Percentiles rank a stretch among this genome's conserved stretches.
phyloP scores from a whole-genome alignment of 2,888 invertebrate genomes.

The Cheilosia pagana region DNA sequence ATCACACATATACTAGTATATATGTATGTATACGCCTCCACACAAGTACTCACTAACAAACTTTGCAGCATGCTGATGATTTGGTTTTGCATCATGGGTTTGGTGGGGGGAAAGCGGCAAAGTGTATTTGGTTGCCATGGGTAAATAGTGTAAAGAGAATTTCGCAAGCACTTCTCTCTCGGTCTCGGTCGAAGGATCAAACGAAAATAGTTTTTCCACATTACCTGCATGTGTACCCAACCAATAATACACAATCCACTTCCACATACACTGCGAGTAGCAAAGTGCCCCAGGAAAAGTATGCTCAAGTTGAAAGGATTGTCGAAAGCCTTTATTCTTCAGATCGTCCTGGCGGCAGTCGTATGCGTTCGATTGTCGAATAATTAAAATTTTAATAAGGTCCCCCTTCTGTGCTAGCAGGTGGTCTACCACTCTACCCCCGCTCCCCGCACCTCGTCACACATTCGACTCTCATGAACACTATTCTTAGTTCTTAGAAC shows the following conservation, averaged over 20 bases:
- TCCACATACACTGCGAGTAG: constrained; percentile 34
- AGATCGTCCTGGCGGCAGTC: constrained; percentile 34
- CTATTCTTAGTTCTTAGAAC: constrained; percentile 20
- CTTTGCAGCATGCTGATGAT: constrained; percentile 50
- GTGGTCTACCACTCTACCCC: constrained; percentile 31
- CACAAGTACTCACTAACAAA: constrained; percentile 9
- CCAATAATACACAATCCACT: constrained; percentile 45
- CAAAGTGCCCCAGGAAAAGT: constrained; percentile 46
- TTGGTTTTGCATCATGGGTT: constrained; percentile 39
- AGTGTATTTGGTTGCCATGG: constrained; percentile 65
- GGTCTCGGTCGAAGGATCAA: constrained; percentile 61
- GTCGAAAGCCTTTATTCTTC: constrained; percentile 62
- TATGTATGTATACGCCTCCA: neutral
- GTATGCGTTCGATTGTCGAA: constrained; percentile 69
- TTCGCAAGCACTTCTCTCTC: constrained; percentile 56
- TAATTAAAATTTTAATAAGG: constrained; percentile 74
- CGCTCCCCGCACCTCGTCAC: neutral
- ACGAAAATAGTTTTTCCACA: constrained; percentile 70
- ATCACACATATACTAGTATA: constrained; percentile 42
- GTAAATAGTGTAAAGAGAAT: constrained; percentile 64
- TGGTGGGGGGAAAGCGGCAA: constrained; percentile 4
- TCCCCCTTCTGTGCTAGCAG: constrained; percentile 32
- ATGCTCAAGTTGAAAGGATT: constrained; percentile 64
- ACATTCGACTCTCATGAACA: constrained; percentile 30
- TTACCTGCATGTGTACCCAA: constrained; percentile 56